phyloP scores from a whole-genome alignment of 2,888 invertebrate genomes.

The Listrodromus nycthemerus region DNA sequence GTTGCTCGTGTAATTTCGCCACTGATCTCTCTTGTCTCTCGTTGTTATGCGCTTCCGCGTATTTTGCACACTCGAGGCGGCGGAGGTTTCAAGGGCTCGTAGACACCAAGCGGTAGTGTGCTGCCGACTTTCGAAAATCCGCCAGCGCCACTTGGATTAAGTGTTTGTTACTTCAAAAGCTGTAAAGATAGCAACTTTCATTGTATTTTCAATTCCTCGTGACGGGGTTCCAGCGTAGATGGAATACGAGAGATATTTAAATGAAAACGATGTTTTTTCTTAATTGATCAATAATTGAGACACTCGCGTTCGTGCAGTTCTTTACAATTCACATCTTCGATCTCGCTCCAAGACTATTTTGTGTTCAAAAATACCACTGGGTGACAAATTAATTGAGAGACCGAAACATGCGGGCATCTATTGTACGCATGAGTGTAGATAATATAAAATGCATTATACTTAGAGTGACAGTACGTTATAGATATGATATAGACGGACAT shows the following conservation, averaged over 20 bases:
- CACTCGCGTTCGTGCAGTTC: not conserved
- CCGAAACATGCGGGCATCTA: not conserved
- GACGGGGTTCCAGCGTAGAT: not conserved
- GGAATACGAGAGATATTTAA: not conserved
- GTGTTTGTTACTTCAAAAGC: not conserved
- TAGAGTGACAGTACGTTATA: no score
- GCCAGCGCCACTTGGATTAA: no score
- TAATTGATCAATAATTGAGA: not conserved
- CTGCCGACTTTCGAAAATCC: no score
- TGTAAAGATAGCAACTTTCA: not conserved
- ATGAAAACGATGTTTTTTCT: not conserved
- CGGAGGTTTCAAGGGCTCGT: not conserved
- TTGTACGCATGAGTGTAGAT: not conserved
- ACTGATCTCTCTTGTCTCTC: constrained; percentile 20
- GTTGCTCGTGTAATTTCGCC: constrained; percentile 36
- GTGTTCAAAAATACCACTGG: not conserved
- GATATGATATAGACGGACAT: no score
- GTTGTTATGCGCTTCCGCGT: not conserved
- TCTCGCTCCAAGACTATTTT: not conserved
- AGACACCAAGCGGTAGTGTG: not conserved
- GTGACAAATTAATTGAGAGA: not conserved
- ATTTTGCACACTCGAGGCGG: not conserved
- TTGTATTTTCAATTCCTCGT: not conserved
- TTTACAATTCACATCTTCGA: not conserved
- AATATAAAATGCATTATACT: no score